Evolutionary conservation across 2,888 invertebrate genomes (phyloP).

Genomic region (Diarsia brunnea): DNA sequence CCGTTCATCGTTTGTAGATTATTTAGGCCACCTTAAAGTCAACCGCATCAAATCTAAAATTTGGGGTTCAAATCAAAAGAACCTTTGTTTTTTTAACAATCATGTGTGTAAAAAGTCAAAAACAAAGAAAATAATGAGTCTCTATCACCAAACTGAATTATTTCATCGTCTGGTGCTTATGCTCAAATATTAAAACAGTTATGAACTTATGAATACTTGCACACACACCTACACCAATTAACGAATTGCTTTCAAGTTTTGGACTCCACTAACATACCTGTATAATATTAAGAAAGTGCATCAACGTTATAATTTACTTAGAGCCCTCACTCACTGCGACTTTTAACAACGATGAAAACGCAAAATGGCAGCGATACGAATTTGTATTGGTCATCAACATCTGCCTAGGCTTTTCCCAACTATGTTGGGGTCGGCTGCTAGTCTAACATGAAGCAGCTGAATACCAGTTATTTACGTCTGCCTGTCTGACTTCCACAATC

Average conservation of each 20-base stretch:
- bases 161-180: slow-evolving; percentile 14
- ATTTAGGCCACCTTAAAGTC: no score
- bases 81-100: not conserved
- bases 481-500: no score
- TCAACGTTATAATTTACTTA: slow-evolving; percentile 55
- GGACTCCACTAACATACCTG: slow-evolving; percentile 8
- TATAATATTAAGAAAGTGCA: slow-evolving; percentile 28
- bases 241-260: slow-evolving; percentile 14
- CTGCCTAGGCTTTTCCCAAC: no score
- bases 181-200: slow-evolving; percentile 13
- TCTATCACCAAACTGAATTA: slow-evolving; percentile 4
- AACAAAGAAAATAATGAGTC: not conserved
- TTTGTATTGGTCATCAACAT: not conserved
- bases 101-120: not conserved
- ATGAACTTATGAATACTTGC: slow-evolving; percentile 5
- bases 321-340: not conserved
- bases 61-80: not conserved
- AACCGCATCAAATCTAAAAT: not conserved
- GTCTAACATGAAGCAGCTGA: no score
- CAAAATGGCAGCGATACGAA: not conserved
- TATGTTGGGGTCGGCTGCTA: no score
- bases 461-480: no score
- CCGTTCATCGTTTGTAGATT: no score
- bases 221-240: slow-evolving; percentile 15
- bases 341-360: not conserved